These are phyloP conservation scores for Maconellicoccus hirsutus DNA, from an alignment of 1,140 invertebrate genomes.

Conservation along the genomic window DNA sequence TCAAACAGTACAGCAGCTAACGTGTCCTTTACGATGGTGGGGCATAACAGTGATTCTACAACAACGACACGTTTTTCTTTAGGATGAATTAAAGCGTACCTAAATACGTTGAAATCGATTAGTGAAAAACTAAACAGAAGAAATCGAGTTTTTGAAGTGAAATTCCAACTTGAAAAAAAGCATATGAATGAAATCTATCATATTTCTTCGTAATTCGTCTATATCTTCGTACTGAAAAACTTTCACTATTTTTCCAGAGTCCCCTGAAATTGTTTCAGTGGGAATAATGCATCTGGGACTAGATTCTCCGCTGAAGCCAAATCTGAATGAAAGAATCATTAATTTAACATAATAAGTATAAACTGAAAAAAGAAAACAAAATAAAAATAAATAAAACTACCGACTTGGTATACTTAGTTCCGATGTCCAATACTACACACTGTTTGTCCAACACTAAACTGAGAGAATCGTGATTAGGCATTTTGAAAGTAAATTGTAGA, in stretches of 20 bases:
- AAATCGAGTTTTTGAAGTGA: conserved; percentile 8
- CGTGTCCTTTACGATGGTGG: conserved; percentile 67
- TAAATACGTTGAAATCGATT: conserved; percentile 36
- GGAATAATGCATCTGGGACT: conserved; percentile 76
- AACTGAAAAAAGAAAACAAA: background rate
- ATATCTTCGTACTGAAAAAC: conserved; percentile 57
- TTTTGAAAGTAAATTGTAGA: background rate
- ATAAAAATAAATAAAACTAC: conserved; percentile 29
- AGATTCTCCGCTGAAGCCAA: conserved; percentile 80
- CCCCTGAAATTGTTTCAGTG: conserved; percentile 57
- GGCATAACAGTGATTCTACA: conserved; percentile 76
- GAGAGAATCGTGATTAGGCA: background rate
- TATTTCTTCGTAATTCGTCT: conserved; percentile 69
- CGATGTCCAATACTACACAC: conserved; percentile 75
- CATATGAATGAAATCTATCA: conserved; percentile 78
- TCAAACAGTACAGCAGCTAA: conserved; percentile 82
- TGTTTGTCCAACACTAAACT: conserved; percentile 30
- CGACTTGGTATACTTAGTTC: conserved; percentile 86
- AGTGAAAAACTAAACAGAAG: background rate
- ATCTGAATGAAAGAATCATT: conserved; percentile 44
- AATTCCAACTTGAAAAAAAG: conserved; percentile 74
- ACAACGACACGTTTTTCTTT: conserved; percentile 84
- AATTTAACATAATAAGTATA: conserved; percentile 1
- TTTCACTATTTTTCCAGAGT: conserved; percentile 46
- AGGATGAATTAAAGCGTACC: conserved; percentile 77